Evolutionary conservation across 1,140 invertebrate species (phyloP).

Genomic region (Drosophila repleta): DNA sequence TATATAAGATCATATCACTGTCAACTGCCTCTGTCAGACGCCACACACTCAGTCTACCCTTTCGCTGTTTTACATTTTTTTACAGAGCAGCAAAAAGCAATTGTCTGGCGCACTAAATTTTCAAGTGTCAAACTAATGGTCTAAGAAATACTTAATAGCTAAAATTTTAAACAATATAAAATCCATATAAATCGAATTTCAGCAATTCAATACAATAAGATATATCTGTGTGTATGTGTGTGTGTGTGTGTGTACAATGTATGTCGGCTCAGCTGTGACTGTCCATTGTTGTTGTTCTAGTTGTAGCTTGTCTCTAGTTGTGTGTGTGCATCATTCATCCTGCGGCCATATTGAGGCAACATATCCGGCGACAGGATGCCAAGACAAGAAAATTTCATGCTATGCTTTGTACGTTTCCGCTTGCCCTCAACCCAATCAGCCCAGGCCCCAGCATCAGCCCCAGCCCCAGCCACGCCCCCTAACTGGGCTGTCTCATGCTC

Average conservation of each 20-base stretch:
- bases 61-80: background rate
- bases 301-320: slow-evolving; percentile 24
- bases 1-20: too few relatives aligned
- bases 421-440: slow-evolving; percentile 11
- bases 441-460: slow-evolving; percentile 12
- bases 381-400: slow-evolving; percentile 82
- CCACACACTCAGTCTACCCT: background rate
- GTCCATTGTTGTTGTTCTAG: slow-evolving; percentile 20
- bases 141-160: slow-evolving; percentile 81
- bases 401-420: slow-evolving; percentile 79
- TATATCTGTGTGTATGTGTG: slow-evolving; percentile 2
- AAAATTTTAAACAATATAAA: slow-evolving; percentile 78
- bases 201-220: slow-evolving; percentile 75
- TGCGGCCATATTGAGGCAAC: slow-evolving; percentile 81
- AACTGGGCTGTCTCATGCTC: background rate
- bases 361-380: slow-evolving; percentile 81
- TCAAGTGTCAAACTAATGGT: slow-evolving; percentile 81
- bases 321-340: slow-evolving; percentile 74
- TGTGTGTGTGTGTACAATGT: slow-evolving; percentile 47
- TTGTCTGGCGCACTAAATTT: slow-evolving; percentile 68
- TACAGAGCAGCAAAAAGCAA: slow-evolving; percentile 54
- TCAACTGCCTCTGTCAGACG: background rate
- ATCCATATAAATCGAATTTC: slow-evolving; percentile 61
- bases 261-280: slow-evolving; percentile 48
- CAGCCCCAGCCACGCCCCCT: background rate